Percentiles rank a stretch among this genome's conserved stretches.
Conservation (phyloP, 2,113 vertebrate species). For the Apteryx mantelli region DNA sequence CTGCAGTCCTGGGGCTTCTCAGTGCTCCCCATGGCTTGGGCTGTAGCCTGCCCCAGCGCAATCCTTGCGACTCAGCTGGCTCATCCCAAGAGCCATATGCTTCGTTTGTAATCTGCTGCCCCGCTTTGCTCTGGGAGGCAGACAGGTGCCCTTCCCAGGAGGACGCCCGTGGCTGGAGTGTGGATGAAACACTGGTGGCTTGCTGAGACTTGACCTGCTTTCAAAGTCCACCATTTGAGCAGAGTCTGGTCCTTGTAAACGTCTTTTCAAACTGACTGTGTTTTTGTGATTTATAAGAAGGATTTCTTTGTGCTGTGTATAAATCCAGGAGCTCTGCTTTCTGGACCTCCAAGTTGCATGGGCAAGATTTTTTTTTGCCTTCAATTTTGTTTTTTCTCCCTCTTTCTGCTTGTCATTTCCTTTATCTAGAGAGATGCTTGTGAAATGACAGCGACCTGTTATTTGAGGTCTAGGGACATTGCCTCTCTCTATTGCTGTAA, state of each 20-base stretch:
- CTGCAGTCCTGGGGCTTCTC: too few relatives aligned
- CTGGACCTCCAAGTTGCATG: not conserved
- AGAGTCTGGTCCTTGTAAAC: not conserved
- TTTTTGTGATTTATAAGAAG: not conserved
- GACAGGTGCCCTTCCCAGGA: not conserved
- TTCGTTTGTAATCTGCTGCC: too few relatives aligned
- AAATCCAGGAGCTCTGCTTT: not conserved
- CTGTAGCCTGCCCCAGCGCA: not conserved
- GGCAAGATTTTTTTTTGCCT: not conserved
- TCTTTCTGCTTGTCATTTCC: not conserved
- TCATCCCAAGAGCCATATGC: not conserved
- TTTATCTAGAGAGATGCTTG: not conserved
- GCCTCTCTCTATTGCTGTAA: not conserved
- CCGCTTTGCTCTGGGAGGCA: not conserved
- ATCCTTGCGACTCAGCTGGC: too few relatives aligned
- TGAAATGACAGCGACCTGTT: not conserved
- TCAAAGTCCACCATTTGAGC: not conserved
- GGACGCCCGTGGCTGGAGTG: not conserved
- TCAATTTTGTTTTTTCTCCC: not conserved
- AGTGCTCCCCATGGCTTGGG: too few relatives aligned
- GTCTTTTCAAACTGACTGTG: not conserved
- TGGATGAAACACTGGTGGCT: too few relatives aligned
- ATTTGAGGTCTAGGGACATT: not conserved
- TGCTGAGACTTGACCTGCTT: not conserved
- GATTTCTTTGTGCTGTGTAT: not conserved